These are phyloP conservation scores for Cephus rjabovi DNA, from an alignment of 2,888 invertebrate genomes.

Conservation along the genomic window DNA sequence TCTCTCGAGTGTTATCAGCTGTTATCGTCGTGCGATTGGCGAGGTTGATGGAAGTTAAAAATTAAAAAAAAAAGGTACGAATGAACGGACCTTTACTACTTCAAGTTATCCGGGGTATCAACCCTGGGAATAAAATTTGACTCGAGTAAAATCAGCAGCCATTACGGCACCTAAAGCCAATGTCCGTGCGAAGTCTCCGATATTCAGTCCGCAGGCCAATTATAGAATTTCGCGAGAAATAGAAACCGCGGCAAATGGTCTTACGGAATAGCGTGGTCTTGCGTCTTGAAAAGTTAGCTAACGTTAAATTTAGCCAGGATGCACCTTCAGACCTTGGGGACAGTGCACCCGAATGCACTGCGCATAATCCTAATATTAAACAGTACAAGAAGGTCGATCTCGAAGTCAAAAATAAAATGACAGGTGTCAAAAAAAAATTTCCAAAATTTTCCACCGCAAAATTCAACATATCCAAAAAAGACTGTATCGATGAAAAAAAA, in stretches of 20 bases:
- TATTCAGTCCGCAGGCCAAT: not conserved
- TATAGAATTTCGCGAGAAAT: slow-evolving; percentile 4
- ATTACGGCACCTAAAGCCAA: not conserved
- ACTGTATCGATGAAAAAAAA: too few species aligned
- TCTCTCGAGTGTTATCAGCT: not conserved
- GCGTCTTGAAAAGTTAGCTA: slow-evolving; percentile 48
- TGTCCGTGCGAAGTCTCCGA: not conserved
- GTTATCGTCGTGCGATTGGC: not conserved
- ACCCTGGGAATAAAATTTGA: too few species aligned
- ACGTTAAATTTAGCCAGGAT: slow-evolving; percentile 51
- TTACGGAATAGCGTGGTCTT: slow-evolving; percentile 46
- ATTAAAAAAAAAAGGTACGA: not conserved
- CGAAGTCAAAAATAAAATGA: not conserved
- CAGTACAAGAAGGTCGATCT: not conserved
- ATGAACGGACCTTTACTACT: too few species aligned
- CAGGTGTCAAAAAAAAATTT: too few species aligned
- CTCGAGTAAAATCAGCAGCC: not conserved
- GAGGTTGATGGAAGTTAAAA: not conserved
- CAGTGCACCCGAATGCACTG: slow-evolving; percentile 28
- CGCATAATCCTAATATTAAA: not conserved
- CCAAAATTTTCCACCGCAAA: not conserved
- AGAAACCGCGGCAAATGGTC: slow-evolving; percentile 17
- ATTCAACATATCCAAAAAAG: not conserved
- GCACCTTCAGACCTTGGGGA: slow-evolving; percentile 39
- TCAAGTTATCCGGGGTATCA: too few species aligned